Evolutionary conservation across 2,113 vertebrate genomes (phyloP), one percentile per base, ranked within the genome.

Genomic region (Mola mola): DNA sequence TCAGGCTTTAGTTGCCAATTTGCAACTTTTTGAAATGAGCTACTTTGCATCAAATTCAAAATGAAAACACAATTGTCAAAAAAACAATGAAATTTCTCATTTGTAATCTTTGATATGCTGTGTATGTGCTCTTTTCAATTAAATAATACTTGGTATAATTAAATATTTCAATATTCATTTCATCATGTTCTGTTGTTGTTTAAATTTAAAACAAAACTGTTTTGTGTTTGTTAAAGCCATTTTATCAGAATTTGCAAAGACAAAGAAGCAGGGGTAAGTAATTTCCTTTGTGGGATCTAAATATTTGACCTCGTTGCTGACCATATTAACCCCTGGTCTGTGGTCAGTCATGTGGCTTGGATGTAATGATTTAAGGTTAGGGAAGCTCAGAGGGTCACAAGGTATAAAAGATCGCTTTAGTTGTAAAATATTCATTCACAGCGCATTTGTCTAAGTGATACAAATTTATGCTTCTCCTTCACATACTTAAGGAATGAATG

Each of bases 301-400:
- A 29, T 66, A 17, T 72, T 73, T 63, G 46, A 38, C 65, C 53
- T 38, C 20, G 1, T 49, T 50, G 2, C 26, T 6, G 24, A 11
- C 31, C 38, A 24, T 55, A 38, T 31, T 70, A 69, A 83, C 63
- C 59, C 19, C 47, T 49, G 48, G 28, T 60, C 53, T 34, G 9
- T 36, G 26, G 19, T 42, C 20, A 29, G 40, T 75, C 57, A 67
- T 51, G n/a, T 59, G 48, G 50, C 6, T 40, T 17, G 22, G 15
- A 26, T 38, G 37, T 71, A 37, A 36, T 44, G 44, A 61, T 68
- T 69, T 60, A 46, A 33, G 42, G 25, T 47, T 50, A 34, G 25
- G 38, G 29, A 66, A 55, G 1, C 66, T 52, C 34, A 46, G 22
- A n/a, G 8, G 34, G 66, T 79, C 81, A 81, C 34, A 46, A 41